These are phyloP conservation scores for Cataglyphis altisquamis DNA, from an alignment of 2,888 invertebrate species.

Conservation along the genomic window DNA sequence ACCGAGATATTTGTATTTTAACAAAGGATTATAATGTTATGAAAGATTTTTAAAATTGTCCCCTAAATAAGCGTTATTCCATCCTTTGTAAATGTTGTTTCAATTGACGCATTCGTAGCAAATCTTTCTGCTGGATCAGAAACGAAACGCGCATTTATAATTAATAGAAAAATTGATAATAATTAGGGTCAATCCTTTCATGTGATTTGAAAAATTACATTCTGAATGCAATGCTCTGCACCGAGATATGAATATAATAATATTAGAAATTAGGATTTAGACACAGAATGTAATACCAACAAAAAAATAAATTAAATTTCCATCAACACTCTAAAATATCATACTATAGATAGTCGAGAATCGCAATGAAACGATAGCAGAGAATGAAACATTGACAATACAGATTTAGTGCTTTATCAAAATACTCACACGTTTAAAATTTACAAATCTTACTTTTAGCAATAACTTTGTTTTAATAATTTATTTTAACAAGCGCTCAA, in stretches of 20 bases:
- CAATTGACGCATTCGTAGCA: neutral
- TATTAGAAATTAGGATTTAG: slow-evolving; percentile 5
- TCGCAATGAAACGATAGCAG: slow-evolving; percentile 19
- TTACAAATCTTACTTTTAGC: slow-evolving; percentile 18
- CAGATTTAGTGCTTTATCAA: slow-evolving; percentile 39
- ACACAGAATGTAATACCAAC: slow-evolving; percentile 34
- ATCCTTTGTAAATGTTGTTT: slow-evolving; percentile 32
- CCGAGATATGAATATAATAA: neutral
- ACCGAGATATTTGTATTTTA: slow-evolving; percentile 93
- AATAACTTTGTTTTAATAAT: slow-evolving; percentile 54
- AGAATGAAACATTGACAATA: slow-evolving; percentile 54
- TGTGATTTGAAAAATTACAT: slow-evolving; percentile 32
- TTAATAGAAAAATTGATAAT: slow-evolving; percentile 4
- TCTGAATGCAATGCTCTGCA: slow-evolving; percentile 17
- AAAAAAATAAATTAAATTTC: slow-evolving; percentile 25
- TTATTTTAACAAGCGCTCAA: slow-evolving; percentile 52
- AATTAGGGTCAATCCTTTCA: slow-evolving; percentile 23
- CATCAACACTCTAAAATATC: neutral
- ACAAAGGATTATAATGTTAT: slow-evolving; percentile 92
- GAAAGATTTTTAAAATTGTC: slow-evolving; percentile 35
- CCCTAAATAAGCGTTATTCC: slow-evolving; percentile 29
- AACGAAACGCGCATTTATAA: neutral
- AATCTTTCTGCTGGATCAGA: slow-evolving; percentile 66
- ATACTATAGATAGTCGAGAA: slow-evolving; percentile 7
- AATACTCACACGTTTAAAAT: neutral